A percentile compares a stretch with the other conserved stretches of the same genome.
Evolutionary conservation across 2,113 vertebrate genomes (phyloP).

Genomic region (Ariopsis seemanni): DNA sequence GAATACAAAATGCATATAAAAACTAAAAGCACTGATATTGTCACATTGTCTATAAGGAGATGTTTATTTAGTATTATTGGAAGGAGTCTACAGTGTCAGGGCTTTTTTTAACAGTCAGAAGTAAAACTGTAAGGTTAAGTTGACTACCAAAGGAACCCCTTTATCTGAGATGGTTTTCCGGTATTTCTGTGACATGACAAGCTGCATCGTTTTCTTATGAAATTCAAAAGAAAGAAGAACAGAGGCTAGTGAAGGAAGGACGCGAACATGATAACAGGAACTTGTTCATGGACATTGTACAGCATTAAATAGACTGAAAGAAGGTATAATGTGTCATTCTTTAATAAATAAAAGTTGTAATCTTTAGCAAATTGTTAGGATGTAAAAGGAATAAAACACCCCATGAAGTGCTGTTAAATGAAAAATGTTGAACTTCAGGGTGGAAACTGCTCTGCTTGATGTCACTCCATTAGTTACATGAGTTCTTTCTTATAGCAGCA

Average conservation of each 20-base stretch:
- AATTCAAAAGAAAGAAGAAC: background rate
- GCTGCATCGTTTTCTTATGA: background rate
- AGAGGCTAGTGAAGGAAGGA: background rate
- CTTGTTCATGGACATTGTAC: background rate
- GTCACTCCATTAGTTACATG: background rate
- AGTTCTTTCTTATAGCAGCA: background rate
- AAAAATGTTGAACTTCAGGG: background rate
- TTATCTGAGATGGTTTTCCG: background rate
- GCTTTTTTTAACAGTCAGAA: background rate
- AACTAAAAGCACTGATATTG: background rate
- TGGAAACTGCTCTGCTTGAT: background rate
- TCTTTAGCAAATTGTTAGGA: no score
- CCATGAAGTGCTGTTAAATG: background rate
- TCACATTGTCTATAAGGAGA: background rate
- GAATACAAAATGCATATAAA: background rate
- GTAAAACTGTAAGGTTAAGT: background rate
- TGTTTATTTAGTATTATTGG: background rate
- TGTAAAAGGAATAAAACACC: no score
- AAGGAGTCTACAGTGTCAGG: background rate
- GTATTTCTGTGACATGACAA: background rate
- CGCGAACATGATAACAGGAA: background rate
- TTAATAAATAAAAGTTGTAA: no score
- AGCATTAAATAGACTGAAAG: background rate
- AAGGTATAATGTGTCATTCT: no score
- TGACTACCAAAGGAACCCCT: background rate